Conservation (phyloP, 2,797 vertebrate genomes). For the Silurus aristotelis region DNA sequence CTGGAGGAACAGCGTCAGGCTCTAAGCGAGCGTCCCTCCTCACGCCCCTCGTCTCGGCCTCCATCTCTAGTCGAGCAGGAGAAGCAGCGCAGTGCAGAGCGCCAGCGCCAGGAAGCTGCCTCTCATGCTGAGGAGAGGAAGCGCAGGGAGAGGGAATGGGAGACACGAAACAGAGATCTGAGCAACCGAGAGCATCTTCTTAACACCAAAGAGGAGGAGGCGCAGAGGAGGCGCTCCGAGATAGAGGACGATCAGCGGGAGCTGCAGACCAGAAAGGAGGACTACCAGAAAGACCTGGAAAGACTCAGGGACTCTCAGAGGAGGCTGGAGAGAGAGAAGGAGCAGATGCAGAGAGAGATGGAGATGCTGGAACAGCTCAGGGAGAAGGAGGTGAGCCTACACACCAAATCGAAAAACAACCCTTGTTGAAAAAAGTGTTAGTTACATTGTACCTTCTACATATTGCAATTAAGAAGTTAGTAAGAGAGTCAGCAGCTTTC, state of each 20-base stretch:
- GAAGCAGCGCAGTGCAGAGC: slow-evolving; percentile 95
- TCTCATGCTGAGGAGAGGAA: slow-evolving; percentile 86
- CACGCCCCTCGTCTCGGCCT: slow-evolving; percentile 75
- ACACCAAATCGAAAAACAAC: not conserved
- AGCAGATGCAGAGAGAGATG: slow-evolving; percentile 76
- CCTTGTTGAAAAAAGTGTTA: not conserved
- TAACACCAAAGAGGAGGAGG: slow-evolving; percentile 76
- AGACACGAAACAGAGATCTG: slow-evolving; percentile 80
- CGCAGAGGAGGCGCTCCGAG: slow-evolving; percentile 68
- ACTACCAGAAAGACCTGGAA: slow-evolving; percentile 90
- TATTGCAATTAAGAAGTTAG: not conserved
- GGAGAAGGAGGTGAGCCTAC: slow-evolving; percentile 65
- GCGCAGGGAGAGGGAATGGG: slow-evolving; percentile 83
- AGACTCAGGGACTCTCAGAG: slow-evolving; percentile 83
- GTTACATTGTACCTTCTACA: not conserved
- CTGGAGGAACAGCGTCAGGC: slow-evolving; percentile 93
- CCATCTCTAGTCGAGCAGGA: slow-evolving; percentile 92
- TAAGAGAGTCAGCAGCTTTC: not conserved
- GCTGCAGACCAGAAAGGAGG: slow-evolving; percentile 78
- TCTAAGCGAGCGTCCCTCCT: slow-evolving; percentile 75
- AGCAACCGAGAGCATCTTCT: slow-evolving; percentile 75
- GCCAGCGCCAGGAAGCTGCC: slow-evolving; percentile 91
- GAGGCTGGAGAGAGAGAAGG: slow-evolving; percentile 85
- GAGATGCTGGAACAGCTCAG: slow-evolving; percentile 74
- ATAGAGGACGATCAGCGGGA: slow-evolving; percentile 79